phyloP scores from a whole-genome alignment of 1,140 invertebrate species.

The Drosophila littoralis region DNA sequence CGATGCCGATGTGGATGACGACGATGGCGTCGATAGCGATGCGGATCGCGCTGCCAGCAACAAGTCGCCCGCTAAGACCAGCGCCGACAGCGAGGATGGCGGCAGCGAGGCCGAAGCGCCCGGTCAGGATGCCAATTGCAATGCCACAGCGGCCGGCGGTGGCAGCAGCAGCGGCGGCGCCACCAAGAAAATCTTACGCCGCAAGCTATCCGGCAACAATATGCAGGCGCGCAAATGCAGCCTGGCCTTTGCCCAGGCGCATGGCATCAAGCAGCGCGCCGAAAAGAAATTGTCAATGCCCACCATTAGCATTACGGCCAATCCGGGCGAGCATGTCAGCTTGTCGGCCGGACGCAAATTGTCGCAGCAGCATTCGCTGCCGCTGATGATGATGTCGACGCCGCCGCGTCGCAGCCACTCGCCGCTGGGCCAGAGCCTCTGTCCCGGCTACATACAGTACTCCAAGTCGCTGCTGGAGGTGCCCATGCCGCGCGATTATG shows the following conservation, averaged over 20 bases:
- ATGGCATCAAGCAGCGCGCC: constrained; percentile 69
- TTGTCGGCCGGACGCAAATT: constrained; percentile 46
- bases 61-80: constrained; percentile 9
- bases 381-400: constrained; percentile 24
- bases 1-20: constrained; percentile 26
- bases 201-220: constrained; percentile 71
- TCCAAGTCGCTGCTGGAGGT: constrained; percentile 90
- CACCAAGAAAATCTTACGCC: constrained; percentile 70
- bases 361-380: constrained; percentile 53
- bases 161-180: constrained; percentile 1
- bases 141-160: background rate
- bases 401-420: constrained; percentile 66
- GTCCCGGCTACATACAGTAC: constrained; percentile 92
- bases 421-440: constrained; percentile 71
- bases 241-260: constrained; percentile 81
- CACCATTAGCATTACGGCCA: constrained; percentile 72
- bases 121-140: background rate
- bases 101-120: constrained; percentile 54
- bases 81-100: constrained; percentile 56
- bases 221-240: constrained; percentile 76
- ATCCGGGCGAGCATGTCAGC: constrained; percentile 58
- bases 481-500: constrained; percentile 90
- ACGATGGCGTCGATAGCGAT: constrained; percentile 31
- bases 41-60: background rate
- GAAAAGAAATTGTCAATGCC: constrained; percentile 76